Evolutionary conservation across 1,140 invertebrate species (phyloP).

Genomic region (Euborellia annulipes): DNA sequence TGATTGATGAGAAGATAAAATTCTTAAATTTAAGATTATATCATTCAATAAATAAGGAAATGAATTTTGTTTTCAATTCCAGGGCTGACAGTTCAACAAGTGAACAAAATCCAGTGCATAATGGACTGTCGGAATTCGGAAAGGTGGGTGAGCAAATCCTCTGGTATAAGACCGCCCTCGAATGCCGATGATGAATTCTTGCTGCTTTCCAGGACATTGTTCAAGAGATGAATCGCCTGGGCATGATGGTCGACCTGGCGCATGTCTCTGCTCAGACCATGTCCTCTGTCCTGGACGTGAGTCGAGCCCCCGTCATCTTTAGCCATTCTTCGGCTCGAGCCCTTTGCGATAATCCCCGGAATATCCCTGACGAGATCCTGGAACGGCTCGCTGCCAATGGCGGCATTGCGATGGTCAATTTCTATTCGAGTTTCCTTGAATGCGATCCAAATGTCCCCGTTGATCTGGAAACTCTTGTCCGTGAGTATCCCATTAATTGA

Average conservation of each 20-base stretch:
- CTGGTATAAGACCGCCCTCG: not conserved
- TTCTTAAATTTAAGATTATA: too few relatives aligned
- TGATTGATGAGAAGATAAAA: too few relatives aligned
- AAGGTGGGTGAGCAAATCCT: conserved; percentile 21
- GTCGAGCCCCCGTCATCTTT: conserved; percentile 73
- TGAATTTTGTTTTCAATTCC: conserved; percentile 9
- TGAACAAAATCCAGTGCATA: conserved; percentile 16
- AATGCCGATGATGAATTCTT: conserved; percentile 10
- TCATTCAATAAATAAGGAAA: too few relatives aligned
- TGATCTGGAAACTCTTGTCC: conserved; percentile 57
- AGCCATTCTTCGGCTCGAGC: conserved; percentile 73
- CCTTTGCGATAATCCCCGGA: conserved; percentile 68
- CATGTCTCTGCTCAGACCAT: conserved; percentile 71
- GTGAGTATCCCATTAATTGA: conserved; percentile 28
- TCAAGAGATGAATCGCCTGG: conserved; percentile 68
- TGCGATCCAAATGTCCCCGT: conserved; percentile 48
- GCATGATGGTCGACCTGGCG: conserved; percentile 83
- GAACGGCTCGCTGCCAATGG: conserved; percentile 58
- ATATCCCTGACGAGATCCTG: conserved; percentile 72
- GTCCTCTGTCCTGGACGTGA: conserved; percentile 53
- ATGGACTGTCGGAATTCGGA: conserved; percentile 30
- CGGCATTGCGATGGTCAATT: conserved; percentile 80
- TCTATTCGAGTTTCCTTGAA: conserved; percentile 70
- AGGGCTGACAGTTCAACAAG: conserved; percentile 28
- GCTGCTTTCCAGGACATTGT: conserved; percentile 65